Conservation (phyloP, 92 coral and sea anemone genomes). For the Pocillopora meandrina region DNA sequence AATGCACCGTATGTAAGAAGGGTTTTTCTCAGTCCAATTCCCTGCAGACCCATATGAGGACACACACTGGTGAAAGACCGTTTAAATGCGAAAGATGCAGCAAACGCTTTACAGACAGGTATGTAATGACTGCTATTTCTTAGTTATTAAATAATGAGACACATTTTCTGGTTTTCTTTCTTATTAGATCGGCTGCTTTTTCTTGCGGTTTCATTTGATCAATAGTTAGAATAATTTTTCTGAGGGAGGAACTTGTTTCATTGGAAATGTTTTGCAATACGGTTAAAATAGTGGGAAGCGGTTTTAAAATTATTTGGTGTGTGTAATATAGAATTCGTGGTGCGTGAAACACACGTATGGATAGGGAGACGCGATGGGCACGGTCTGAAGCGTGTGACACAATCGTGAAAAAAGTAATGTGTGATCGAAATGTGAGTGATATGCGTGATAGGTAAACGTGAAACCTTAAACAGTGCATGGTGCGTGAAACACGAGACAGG, state of each 20-base stretch:
- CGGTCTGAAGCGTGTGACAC: background rate
- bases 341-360: background rate
- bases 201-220: no score
- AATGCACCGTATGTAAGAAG: constrained; percentile 29
- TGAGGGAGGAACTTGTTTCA: no score
- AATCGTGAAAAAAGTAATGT: background rate
- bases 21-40: constrained; percentile 40
- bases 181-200: no score
- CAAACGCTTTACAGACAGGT: constrained; percentile 34
- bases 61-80: constrained; percentile 42
- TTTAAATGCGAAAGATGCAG: constrained; percentile 26
- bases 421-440: background rate
- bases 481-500: no score
- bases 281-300: no score
- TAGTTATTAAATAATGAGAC: background rate
- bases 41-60: constrained; percentile 37
- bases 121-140: background rate
- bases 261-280: no score
- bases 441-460: background rate
- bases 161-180: no score
- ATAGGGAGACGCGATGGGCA: background rate
- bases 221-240: no score
- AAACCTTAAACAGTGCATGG: no score
- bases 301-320: no score
- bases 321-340: background rate